Evolutionary conservation across 23 tunicate species (phyloP), one percentile per base, ranked within the genome.

Genomic region (Phallusia fumigata): DNA sequence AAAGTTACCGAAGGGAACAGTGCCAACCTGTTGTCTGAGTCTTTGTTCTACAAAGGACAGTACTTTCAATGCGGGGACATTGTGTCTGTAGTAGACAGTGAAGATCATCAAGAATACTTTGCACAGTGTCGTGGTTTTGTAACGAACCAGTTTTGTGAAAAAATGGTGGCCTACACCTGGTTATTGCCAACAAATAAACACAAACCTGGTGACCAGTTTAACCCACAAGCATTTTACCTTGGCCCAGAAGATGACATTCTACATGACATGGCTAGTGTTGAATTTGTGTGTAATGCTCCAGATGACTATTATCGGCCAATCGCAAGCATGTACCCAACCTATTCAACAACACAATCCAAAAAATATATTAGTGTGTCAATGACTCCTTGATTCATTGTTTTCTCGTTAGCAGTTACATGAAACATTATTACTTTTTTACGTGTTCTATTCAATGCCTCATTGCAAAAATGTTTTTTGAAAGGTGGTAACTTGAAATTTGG

Each of bases 121-220:
- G 98, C 98, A 0, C 98, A 93, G 88, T 88, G 98, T 84, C 81
- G 78, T 26, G 78, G 86, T 5, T 93, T 93, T 79, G 30, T 93
- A 36, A 88, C 89, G 31, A 80, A 93, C 72, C 64, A 81, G 40
- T 88, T 73, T 81, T 84, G 89, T 78, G 82, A 88, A 82, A 93
- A 93, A 64, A 88, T 81, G 65, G 84, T 84, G n/a, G 81, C 88
- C 0, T 78, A 84, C 30, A 93, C 92, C 18, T 93, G 98, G 98
- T 65, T 93, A 31, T 76, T 86, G n/a, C 77, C 88, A 34, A 50
- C 74, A 19, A 75, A 21, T 35, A 47, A 35, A 47, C 64, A 76
- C 64, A 52, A 85, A 18, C 72, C 36, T 5, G 49, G 47, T 74
- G 76, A 32, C 8, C 30, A 22, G 31, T 87, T 87, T 87, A 78